Evolutionary conservation across 2,797 vertebrate genomes (phyloP).

Genomic region (Trichosurus vulpecula): DNA sequence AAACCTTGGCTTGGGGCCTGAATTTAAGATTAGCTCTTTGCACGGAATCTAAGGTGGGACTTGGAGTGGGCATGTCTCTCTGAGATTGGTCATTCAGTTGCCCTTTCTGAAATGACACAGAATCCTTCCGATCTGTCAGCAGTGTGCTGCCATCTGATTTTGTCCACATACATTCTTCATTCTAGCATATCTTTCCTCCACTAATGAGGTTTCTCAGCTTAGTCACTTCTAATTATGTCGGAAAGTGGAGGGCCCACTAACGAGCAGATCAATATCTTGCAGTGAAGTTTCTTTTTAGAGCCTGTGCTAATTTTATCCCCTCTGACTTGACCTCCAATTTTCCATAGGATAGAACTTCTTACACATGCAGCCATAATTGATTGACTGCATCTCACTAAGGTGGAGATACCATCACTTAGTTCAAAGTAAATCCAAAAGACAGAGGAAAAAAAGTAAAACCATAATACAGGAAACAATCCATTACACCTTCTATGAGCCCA

Average conservation of each 20-base stretch:
- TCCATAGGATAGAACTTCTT: constrained; percentile 65
- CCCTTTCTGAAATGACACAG: not conserved
- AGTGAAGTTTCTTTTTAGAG: constrained; percentile 64
- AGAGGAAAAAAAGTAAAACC: not conserved
- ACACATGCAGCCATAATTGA: constrained; percentile 51
- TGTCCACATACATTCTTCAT: constrained; percentile 23
- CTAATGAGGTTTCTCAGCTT: constrained; percentile 64
- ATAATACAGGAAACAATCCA: not conserved
- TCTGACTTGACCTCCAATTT: constrained; percentile 62
- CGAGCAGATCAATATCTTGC: constrained; percentile 70
- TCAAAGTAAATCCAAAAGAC: constrained; percentile 57
- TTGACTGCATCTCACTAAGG: constrained; percentile 51
- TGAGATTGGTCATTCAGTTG: not conserved
- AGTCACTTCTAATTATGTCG: constrained; percentile 62
- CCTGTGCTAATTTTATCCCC: constrained; percentile 68
- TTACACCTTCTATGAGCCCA: not conserved
- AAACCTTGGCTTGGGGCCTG: not conserved
- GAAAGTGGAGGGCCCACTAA: constrained; percentile 61
- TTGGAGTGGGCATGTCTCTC: not conserved
- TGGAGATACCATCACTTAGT: constrained; percentile 43
- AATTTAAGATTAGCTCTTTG: constrained; percentile 3
- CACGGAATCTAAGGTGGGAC: not conserved
- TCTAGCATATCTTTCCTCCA: not conserved
- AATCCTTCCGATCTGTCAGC: not conserved
- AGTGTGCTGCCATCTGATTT: constrained; percentile 35